Conservation (phyloP, 1,140 invertebrate genomes). For the Diploscapter pachys region DNA sequence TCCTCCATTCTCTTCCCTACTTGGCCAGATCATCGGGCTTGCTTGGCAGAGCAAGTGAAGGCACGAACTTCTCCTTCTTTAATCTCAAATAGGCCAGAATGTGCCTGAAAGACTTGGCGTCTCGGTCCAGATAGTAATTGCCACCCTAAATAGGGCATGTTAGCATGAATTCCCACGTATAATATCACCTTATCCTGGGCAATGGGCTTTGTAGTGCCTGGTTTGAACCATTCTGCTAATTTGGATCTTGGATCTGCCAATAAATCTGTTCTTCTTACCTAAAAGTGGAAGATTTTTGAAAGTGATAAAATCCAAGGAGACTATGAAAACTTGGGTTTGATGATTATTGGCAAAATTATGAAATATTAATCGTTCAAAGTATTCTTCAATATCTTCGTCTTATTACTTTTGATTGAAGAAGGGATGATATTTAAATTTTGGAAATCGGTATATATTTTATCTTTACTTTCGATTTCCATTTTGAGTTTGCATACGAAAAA, state of each 20-base stretch:
- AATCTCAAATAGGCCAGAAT: slow-evolving; percentile 54
- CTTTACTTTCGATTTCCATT: not conserved
- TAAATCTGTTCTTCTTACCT: slow-evolving; percentile 55
- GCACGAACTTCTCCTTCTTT: slow-evolving; percentile 56
- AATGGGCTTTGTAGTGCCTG: slow-evolving; percentile 43
- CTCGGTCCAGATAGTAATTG: slow-evolving; percentile 53
- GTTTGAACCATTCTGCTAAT: slow-evolving; percentile 48
- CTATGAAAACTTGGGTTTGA: too few relatives aligned
- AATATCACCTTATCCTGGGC: slow-evolving; percentile 47
- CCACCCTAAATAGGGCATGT: slow-evolving; percentile 35
- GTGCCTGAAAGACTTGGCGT: slow-evolving; percentile 54
- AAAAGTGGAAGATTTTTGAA: not conserved
- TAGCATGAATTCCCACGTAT: not conserved
- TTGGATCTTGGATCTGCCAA: slow-evolving; percentile 55
- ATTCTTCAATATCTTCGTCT: too few relatives aligned
- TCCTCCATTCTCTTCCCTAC: slow-evolving; percentile 26
- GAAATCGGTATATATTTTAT: too few relatives aligned
- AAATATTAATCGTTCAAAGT: not conserved
- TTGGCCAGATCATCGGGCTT: slow-evolving; percentile 58
- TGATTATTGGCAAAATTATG: slow-evolving; percentile 1
- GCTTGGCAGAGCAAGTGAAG: slow-evolving; percentile 52
- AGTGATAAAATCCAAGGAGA: too few relatives aligned
- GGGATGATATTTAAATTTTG: too few relatives aligned
- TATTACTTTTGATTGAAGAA: too few relatives aligned
- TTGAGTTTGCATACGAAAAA: not conserved